These are phyloP conservation scores for Lutjanus campechanus DNA, from an alignment of 2,797 vertebrate species.

Conservation along the genomic window DNA sequence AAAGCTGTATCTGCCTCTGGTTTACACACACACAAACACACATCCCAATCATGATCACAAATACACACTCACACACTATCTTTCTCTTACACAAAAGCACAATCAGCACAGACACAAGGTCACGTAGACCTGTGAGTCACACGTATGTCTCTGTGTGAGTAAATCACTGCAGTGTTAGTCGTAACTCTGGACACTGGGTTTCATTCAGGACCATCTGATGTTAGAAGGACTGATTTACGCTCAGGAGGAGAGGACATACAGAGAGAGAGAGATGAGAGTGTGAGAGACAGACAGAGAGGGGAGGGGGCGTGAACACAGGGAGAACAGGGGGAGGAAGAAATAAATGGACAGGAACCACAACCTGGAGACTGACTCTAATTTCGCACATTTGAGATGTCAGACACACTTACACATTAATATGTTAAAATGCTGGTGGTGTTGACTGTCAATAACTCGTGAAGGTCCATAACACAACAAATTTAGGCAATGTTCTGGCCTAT, in stretches of 20 bases:
- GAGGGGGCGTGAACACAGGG: neutral
- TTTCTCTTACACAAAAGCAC: conserved; percentile 3
- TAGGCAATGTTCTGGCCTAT: too few relatives aligned
- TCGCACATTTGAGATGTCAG: neutral
- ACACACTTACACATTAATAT: neutral
- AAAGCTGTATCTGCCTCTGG: neutral
- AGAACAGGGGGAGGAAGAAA: neutral
- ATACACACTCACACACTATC: conserved; percentile 5
- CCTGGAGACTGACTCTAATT: neutral
- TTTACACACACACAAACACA: conserved; percentile 2
- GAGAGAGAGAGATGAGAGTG: neutral
- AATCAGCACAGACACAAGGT: conserved; percentile 25
- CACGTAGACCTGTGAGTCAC: conserved; percentile 18
- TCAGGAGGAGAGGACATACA: neutral
- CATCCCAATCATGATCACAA: neutral
- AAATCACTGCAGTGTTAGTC: conserved; percentile 32
- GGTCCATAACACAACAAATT: neutral
- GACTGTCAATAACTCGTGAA: neutral
- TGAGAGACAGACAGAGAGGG: too few relatives aligned
- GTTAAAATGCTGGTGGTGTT: neutral
- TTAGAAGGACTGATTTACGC: conserved; percentile 34
- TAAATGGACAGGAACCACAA: neutral
- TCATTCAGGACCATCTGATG: conserved; percentile 43
- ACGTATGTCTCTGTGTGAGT: conserved; percentile 15
- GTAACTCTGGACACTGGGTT: conserved; percentile 32